Evolutionary conservation across 1,140 invertebrate genomes (phyloP).

Genomic region (Calosoma granatense): DNA sequence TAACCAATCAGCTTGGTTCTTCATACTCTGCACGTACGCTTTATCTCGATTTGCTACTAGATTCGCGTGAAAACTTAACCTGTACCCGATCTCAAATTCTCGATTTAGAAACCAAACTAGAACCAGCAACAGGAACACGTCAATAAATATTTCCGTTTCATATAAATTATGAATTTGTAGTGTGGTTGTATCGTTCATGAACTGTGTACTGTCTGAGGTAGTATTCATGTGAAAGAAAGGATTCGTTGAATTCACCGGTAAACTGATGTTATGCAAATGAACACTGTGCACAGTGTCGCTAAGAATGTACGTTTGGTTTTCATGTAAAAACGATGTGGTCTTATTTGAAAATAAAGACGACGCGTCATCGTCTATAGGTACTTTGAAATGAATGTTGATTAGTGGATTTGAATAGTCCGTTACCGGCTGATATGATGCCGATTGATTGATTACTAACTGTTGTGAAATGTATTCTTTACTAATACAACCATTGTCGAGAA

Average conservation of each 20-base stretch:
- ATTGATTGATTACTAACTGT: neutral
- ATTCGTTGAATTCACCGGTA: constrained; percentile 9
- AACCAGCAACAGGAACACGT: constrained; percentile 66
- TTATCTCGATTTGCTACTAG: constrained; percentile 79
- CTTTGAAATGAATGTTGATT: neutral
- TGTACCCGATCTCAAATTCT: constrained; percentile 90
- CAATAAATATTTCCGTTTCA: constrained; percentile 67
- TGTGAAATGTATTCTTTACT: neutral
- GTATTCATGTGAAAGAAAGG: constrained; percentile 18
- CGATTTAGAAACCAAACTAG: constrained; percentile 86
- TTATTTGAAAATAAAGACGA: neutral
- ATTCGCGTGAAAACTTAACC: constrained; percentile 87
- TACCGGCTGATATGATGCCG: neutral
- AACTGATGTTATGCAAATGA: neutral
- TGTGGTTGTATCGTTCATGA: constrained; percentile 9
- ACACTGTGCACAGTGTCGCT: neutral
- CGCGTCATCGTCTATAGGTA: neutral
- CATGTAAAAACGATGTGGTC: neutral
- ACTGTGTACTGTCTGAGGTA: constrained; percentile 13
- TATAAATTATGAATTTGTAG: constrained; percentile 36
- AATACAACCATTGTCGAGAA: constrained; percentile 16
- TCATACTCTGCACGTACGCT: constrained; percentile 71
- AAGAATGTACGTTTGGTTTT: neutral
- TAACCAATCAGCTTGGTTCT: constrained; percentile 92
- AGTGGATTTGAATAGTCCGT: neutral